phyloP scores from a whole-genome alignment of 2,113 vertebrate species.

The Diadophis punctatus region DNA sequence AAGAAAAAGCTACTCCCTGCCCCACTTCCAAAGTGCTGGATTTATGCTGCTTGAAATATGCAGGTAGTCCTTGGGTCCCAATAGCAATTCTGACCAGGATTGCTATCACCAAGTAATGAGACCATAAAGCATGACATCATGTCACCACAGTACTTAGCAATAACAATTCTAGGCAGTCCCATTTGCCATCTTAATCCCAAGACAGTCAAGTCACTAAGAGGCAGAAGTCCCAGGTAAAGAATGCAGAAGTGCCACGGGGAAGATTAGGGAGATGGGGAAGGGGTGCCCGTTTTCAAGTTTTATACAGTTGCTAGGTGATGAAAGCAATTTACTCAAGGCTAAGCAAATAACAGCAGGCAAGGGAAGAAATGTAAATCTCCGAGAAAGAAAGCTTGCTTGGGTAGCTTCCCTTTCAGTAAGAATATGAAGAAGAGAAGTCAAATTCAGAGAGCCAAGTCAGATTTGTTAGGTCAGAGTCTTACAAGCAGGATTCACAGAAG shows the following conservation, averaged over 20 bases:
- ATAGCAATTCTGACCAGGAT: neutral
- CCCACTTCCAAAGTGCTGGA: neutral
- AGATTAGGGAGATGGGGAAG: neutral
- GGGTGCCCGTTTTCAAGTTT: neutral
- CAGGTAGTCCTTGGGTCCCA: neutral
- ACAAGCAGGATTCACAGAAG: neutral
- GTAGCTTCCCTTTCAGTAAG: neutral
- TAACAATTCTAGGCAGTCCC: neutral
- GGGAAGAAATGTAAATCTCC: neutral
- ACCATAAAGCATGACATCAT: neutral
- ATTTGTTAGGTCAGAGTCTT: neutral
- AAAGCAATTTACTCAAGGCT: neutral
- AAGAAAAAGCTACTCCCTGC: neutral
- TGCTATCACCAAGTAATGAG: neutral
- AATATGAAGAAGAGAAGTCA: neutral
- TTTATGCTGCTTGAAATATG: neutral
- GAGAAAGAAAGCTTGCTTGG: neutral
- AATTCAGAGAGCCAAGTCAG: neutral
- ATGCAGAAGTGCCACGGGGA: neutral
- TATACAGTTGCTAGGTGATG: neutral
- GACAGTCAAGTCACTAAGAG: neutral
- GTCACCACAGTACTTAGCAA: neutral
- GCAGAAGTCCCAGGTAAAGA: neutral
- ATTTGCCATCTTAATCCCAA: neutral
- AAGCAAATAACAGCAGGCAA: neutral